Evolutionary conservation across 2,113 vertebrate genomes (phyloP).

Genomic region (Chunga burmeisteri): DNA sequence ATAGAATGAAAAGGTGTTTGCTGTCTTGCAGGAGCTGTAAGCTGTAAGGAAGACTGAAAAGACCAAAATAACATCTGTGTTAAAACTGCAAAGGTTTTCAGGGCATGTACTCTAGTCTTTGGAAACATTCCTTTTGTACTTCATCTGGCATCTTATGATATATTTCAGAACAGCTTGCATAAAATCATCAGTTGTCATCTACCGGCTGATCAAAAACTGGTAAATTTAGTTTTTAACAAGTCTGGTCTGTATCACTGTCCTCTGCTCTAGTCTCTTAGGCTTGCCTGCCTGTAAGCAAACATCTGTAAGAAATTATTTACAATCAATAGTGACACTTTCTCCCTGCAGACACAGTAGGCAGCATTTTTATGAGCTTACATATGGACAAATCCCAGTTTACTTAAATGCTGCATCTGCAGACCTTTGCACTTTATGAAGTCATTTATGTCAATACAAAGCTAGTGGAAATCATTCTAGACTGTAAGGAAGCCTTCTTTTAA

Average conservation of each 20-base stretch:
- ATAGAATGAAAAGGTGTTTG: not conserved
- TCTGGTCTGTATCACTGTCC: not conserved
- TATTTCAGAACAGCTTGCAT: not conserved
- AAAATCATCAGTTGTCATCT: not conserved
- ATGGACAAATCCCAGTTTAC: not conserved
- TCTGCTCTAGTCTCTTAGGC: not conserved
- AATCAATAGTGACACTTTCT: not conserved
- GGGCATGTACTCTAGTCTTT: not conserved
- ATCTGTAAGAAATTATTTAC: not conserved
- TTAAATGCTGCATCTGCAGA: not conserved
- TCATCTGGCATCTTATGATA: not conserved
- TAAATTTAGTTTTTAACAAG: not conserved
- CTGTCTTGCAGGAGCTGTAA: not conserved
- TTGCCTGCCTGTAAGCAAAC: not conserved
- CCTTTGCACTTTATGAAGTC: not conserved
- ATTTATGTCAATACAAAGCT: fast-evolving
- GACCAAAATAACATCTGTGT: not conserved
- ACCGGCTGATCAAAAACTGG: not conserved
- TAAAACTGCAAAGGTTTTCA: not conserved
- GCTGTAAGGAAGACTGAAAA: not conserved
- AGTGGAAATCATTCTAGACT: not conserved
- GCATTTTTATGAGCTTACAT: not conserved
- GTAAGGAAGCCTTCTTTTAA: not conserved
- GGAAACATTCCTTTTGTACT: not conserved
- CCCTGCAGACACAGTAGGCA: not conserved